Percentiles rank a stretch among this genome's conserved stretches.
Evolutionary conservation across 2,888 invertebrate genomes (phyloP).

Genomic region (Drosophila tanythrix): DNA sequence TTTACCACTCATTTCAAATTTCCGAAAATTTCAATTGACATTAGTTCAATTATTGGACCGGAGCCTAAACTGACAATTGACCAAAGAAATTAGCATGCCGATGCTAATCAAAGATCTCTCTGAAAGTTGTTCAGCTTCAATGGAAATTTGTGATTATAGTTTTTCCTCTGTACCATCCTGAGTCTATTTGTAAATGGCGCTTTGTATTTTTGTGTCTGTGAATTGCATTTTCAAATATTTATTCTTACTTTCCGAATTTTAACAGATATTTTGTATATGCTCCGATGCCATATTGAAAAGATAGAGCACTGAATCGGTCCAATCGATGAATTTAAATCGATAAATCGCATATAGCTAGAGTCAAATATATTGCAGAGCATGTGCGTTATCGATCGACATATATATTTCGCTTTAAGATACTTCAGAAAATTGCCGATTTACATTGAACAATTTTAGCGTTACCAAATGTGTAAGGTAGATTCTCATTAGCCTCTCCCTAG

Average conservation of each 20-base stretch:
- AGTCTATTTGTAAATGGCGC: neutral
- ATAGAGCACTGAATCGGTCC: neutral
- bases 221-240: conserved; percentile 21
- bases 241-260: neutral
- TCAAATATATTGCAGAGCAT: neutral
- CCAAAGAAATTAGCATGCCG: conserved; percentile 36
- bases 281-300: neutral
- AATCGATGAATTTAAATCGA: neutral
- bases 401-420: neutral
- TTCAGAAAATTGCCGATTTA: neutral
- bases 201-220: conserved; percentile 1
- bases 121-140: neutral
- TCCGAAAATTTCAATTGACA: conserved; percentile 1
- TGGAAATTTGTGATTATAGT: conserved; percentile 15
- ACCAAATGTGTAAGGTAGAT: no score
- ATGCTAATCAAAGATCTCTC: conserved; percentile 14
- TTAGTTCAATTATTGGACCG: neutral
- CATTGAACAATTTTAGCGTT: neutral
- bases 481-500: no score
- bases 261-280: neutral
- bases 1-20: neutral
- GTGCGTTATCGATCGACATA: no score
- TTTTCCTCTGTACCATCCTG: neutral
- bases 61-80: conserved; percentile 7
- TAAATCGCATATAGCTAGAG: neutral